phyloP scores from a whole-genome alignment of 2,113 vertebrate species.

The Copsychus sechellarum region DNA sequence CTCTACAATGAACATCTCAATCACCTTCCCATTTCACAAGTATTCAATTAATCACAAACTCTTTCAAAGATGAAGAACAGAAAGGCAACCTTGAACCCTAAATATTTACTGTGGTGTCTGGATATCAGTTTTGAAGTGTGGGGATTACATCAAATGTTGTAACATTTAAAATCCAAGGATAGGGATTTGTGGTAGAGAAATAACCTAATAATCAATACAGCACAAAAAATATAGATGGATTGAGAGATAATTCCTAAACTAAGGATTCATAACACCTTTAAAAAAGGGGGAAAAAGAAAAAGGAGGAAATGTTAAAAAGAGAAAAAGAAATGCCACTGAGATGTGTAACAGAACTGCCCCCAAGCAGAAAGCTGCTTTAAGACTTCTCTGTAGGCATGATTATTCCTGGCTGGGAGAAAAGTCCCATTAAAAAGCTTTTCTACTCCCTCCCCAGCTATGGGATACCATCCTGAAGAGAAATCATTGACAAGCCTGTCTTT shows the following conservation, averaged over 20 bases:
- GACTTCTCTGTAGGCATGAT: neutral
- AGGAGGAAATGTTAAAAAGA: neutral
- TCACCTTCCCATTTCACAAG: neutral
- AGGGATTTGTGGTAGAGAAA: neutral
- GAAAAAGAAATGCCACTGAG: neutral
- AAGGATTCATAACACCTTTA: neutral
- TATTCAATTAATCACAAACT: neutral
- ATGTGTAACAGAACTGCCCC: neutral
- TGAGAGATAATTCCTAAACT: neutral
- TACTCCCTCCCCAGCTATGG: neutral
- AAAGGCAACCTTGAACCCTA: neutral
- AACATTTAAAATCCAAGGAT: neutral
- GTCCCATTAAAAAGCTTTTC: neutral
- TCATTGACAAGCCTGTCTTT: conserved; percentile 2
- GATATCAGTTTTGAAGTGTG: neutral
- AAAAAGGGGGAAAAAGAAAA: neutral
- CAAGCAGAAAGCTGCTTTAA: neutral
- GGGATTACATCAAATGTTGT: neutral
- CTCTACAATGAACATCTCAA: neutral
- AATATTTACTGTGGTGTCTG: neutral
- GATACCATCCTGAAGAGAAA: conserved; percentile 17
- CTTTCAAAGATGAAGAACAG: neutral
- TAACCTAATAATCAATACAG: neutral
- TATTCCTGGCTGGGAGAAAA: conserved; percentile 12
- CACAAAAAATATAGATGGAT: neutral